These are phyloP conservation scores for Riparia riparia DNA, from an alignment of 2,113 vertebrate species.

Conservation along the genomic window DNA sequence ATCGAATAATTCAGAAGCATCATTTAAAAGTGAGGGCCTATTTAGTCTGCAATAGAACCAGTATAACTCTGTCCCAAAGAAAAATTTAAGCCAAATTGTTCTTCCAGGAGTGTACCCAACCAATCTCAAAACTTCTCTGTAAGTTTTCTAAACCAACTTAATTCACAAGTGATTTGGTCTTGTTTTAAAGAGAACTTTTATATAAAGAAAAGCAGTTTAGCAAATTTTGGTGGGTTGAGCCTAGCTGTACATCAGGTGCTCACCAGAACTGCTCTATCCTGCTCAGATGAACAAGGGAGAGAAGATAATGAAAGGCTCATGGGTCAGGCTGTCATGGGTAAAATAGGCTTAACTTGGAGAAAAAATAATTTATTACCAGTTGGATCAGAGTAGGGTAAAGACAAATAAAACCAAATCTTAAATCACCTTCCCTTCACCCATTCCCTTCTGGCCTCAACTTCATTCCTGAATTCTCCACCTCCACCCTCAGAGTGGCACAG, in stretches of 20 bases:
- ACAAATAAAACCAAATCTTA: background rate
- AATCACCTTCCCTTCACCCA: background rate
- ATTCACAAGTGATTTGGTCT: background rate
- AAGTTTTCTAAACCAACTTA: background rate
- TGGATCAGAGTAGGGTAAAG: background rate
- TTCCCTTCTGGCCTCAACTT: background rate
- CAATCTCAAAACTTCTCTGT: background rate
- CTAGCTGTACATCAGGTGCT: background rate
- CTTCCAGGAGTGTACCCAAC: background rate
- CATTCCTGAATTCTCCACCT: rapidly evolving
- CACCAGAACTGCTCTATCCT: background rate
- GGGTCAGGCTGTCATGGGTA: background rate
- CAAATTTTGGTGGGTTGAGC: background rate
- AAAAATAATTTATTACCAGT: background rate
- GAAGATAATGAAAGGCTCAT: rapidly evolving
- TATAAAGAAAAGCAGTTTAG: constrained; percentile 61
- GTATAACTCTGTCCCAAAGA: background rate
- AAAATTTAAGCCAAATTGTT: background rate
- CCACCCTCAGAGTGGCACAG: rapidly evolving
- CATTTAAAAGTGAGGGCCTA: background rate
- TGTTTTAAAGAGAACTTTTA: constrained; percentile 22
- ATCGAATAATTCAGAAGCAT: background rate
- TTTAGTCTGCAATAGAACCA: background rate
- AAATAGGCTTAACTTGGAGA: background rate
- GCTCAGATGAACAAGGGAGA: background rate